These are phyloP conservation scores for Alviniconcha marisindica DNA, from an alignment of 1,140 invertebrate species.

Conservation along the genomic window DNA sequence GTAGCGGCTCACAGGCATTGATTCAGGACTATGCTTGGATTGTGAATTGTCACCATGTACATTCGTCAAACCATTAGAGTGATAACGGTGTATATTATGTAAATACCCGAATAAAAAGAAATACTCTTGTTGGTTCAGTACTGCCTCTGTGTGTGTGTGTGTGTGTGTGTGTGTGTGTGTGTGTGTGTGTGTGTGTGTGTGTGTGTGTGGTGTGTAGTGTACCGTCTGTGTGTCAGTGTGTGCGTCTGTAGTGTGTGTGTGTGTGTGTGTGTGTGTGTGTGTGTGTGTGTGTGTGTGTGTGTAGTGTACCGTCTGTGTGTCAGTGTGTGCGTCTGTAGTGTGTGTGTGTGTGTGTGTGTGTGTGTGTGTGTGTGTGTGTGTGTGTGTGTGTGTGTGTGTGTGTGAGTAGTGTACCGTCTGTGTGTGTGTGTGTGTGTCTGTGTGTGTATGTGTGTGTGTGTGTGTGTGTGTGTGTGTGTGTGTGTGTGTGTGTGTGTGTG, in stretches of 20 bases:
- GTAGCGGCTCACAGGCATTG: no score
- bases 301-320: not conserved
- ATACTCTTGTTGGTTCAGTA: no score
- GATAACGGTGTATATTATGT: no score
- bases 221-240: not conserved
- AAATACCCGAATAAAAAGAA: no score
- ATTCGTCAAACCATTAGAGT: no score
- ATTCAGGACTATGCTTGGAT: no score
- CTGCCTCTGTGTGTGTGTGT: not conserved
- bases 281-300: not conserved
- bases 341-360: conserved; percentile 28
- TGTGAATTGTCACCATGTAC: no score
- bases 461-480: not conserved
- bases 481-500: conserved; percentile 7
- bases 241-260: not conserved
- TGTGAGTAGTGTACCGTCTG: not conserved
- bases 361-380: conserved; percentile 29
- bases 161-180: not conserved
- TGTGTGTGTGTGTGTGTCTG: not conserved
- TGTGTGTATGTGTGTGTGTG: not conserved
- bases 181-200: not conserved
- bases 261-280: not conserved
- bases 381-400: conserved; percentile 22
- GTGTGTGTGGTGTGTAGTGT: no score
- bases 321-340: not conserved